phyloP scores from a whole-genome alignment of 2,113 vertebrate species.

The Nycticebus coucang region DNA sequence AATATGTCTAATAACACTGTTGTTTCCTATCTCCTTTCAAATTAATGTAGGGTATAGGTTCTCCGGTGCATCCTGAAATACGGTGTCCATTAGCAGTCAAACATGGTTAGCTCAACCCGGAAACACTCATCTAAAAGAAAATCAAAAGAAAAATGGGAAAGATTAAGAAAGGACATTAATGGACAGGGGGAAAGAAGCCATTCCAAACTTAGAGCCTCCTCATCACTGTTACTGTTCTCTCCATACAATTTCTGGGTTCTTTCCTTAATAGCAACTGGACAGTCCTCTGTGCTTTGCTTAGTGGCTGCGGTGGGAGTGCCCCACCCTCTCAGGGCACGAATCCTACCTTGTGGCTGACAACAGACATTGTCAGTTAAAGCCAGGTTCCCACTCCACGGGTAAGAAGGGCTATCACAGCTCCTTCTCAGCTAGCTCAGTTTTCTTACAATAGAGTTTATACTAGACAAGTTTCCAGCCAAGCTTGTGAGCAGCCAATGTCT shows the following conservation, averaged over 20 bases:
- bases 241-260: background rate
- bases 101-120: background rate
- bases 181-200: background rate
- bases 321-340: background rate
- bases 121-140: constrained; percentile 24
- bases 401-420: background rate
- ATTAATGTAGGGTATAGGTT: background rate
- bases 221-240: background rate
- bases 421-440: background rate
- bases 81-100: background rate
- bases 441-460: background rate
- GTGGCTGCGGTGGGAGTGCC: background rate
- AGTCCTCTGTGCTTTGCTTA: background rate
- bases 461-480: background rate
- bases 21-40: background rate
- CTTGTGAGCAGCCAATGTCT: background rate
- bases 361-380: background rate
- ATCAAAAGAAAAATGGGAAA: background rate
- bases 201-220: background rate
- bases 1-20: background rate
- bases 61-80: background rate
- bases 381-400: background rate
- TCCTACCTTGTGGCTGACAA: background rate
- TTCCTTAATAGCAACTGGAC: background rate
- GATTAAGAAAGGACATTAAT: background rate